Conservation (phyloP, 2,113 vertebrate genomes). For the Lynx canadensis region DNA sequence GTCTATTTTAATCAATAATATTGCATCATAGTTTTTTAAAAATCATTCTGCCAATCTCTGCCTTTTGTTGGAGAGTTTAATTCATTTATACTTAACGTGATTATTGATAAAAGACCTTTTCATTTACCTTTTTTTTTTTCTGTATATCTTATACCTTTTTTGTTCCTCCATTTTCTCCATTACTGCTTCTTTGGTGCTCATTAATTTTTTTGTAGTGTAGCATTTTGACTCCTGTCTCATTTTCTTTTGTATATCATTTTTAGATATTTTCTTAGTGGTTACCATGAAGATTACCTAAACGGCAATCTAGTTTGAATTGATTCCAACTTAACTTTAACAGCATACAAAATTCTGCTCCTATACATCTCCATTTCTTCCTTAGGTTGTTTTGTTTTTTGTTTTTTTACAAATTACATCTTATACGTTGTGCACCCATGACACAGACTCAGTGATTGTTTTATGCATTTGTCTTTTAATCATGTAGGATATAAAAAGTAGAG, state of each 20-base stretch:
- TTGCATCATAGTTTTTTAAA: background rate
- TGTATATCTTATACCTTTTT: background rate
- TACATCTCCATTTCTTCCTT: background rate
- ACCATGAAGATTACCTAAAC: background rate
- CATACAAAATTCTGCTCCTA: background rate
- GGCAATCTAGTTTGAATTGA: constrained; percentile 3
- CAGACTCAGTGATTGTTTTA: background rate
- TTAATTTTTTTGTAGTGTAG: background rate
- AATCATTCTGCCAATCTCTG: background rate
- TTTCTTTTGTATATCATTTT: background rate
- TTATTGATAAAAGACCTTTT: background rate
- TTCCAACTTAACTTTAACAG: background rate
- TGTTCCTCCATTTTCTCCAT: background rate
- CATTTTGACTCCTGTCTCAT: background rate
- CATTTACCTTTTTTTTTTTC: background rate
- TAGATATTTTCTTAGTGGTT: background rate
- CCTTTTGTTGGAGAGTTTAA: background rate
- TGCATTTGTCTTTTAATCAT: background rate
- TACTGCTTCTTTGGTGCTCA: background rate
- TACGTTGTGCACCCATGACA: background rate
- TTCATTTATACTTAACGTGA: background rate
- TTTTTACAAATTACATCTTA: background rate
- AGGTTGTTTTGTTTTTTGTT: background rate
- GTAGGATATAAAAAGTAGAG: background rate
- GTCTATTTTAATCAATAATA: background rate